phyloP scores from a whole-genome alignment of 2,113 vertebrate species.

The Pogonocichla stellata region DNA sequence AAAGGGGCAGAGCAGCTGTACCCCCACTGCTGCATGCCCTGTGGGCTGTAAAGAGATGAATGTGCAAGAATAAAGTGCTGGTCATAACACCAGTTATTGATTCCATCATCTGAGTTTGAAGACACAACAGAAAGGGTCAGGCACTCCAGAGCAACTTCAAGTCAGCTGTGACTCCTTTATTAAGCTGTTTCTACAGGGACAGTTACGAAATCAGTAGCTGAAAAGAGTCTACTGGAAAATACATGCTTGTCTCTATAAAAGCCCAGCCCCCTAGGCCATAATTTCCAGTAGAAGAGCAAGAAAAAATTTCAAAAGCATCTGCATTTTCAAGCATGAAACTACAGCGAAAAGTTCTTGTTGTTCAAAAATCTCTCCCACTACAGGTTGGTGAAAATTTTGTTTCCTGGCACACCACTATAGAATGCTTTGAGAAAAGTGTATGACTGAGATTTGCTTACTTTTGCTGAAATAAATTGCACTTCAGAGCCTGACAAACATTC shows the following conservation, averaged over 20 bases:
- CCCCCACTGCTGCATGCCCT: neutral
- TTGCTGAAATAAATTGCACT: neutral
- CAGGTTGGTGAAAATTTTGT: neutral
- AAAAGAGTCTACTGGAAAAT: conserved; percentile 2
- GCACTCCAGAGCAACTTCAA: fast-evolving
- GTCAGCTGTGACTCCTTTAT: neutral
- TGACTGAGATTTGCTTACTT: neutral
- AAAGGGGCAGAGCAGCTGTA: neutral
- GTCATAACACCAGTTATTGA: fast-evolving
- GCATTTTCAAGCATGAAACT: neutral
- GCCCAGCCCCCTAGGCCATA: neutral
- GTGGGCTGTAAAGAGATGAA: neutral
- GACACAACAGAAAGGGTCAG: neutral
- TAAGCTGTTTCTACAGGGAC: neutral
- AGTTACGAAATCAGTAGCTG: neutral
- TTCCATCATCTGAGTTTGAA: neutral
- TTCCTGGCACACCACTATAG: neutral
- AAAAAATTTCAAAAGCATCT: neutral
- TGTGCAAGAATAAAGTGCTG: neutral
- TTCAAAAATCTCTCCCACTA: neutral
- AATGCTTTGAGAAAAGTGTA: neutral
- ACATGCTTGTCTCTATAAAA: neutral
- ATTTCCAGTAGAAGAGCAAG: neutral
- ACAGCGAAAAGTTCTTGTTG: neutral
- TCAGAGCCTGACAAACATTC: neutral